Percentiles rank a stretch among this genome's conserved stretches.
Evolutionary conservation across 2,113 vertebrate species (phyloP).

Genomic region (Microtus ochrogaster): DNA sequence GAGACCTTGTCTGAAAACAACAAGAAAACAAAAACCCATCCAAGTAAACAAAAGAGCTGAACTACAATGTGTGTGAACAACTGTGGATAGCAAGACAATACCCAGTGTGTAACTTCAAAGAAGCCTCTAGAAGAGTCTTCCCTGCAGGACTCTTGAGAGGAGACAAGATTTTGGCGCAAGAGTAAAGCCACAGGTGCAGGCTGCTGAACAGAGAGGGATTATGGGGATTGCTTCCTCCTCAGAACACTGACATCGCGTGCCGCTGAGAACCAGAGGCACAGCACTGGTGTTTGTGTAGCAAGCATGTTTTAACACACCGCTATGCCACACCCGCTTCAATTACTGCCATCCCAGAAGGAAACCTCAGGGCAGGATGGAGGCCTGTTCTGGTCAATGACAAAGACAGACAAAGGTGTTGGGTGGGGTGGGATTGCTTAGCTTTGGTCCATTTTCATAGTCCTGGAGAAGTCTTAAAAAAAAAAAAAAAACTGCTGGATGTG

Average conservation of each 20-base stretch:
- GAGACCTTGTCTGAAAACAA: not conserved
- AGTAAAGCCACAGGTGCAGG: not conserved
- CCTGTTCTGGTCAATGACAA: slow-evolving; percentile 22
- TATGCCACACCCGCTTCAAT: not conserved
- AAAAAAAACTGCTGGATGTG: not conserved
- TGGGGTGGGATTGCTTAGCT: not conserved
- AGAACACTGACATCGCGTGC: not conserved
- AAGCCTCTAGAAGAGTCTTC: not conserved
- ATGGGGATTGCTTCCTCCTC: not conserved
- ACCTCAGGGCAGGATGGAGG: not conserved
- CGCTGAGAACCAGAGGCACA: not conserved
- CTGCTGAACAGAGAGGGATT: not conserved
- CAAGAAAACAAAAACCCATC: not conserved
- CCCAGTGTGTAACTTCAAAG: not conserved
- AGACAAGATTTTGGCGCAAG: not conserved
- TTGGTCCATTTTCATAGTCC: not conserved
- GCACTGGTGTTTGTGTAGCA: not conserved
- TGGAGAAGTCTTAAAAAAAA: not conserved
- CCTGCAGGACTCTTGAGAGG: not conserved
- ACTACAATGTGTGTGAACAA: not conserved
- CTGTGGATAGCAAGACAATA: not conserved
- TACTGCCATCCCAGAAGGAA: not conserved
- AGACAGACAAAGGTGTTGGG: not conserved
- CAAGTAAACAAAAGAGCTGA: not conserved
- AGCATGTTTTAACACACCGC: not conserved